phyloP scores from a whole-genome alignment of 1,140 invertebrate genomes.

The Leptopilina boulardi region DNA sequence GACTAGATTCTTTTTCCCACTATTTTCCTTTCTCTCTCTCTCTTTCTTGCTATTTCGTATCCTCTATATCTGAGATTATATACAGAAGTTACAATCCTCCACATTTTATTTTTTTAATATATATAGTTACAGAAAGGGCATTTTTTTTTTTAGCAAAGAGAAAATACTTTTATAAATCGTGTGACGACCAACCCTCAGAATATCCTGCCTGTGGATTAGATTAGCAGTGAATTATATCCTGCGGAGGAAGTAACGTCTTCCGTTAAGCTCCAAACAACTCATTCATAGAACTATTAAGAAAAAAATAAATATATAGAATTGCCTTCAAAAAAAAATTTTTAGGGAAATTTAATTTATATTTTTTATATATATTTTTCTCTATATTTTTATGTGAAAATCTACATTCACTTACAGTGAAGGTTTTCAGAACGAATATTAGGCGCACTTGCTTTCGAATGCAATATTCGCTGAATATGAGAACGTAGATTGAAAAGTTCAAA shows the following conservation, averaged over 20 bases:
- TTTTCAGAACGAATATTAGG: conserved; percentile 23
- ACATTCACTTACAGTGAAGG: no score
- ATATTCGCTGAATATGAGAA: conserved; percentile 19
- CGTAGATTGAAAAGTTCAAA: conserved; percentile 46
- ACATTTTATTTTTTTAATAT: conserved; percentile 31
- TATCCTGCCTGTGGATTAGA: conserved; percentile 55
- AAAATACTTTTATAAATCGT: conserved; percentile 60
- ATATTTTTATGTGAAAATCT: no score
- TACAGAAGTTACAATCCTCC: conserved; percentile 55
- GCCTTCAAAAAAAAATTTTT: no score
- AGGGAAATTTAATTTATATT: neutral
- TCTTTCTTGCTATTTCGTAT: conserved; percentile 4
- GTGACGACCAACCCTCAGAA: conserved; percentile 39
- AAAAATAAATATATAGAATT: no score
- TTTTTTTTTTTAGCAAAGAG: conserved; percentile 54
- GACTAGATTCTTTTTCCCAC: conserved; percentile 10
- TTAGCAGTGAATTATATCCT: conserved; percentile 60
- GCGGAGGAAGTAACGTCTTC: conserved; percentile 26
- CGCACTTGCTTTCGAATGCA: conserved; percentile 28
- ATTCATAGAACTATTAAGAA: neutral
- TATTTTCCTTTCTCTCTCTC: neutral
- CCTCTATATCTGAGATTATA: conserved; percentile 48
- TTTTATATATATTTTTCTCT: neutral
- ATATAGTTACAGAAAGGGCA: conserved; percentile 7
- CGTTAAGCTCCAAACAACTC: conserved; percentile 5